Evolutionary conservation across 2,888 invertebrate genomes (phyloP), one percentile per base, ranked within the genome.

Genomic region (Lasioglossum malachurum): DNA sequence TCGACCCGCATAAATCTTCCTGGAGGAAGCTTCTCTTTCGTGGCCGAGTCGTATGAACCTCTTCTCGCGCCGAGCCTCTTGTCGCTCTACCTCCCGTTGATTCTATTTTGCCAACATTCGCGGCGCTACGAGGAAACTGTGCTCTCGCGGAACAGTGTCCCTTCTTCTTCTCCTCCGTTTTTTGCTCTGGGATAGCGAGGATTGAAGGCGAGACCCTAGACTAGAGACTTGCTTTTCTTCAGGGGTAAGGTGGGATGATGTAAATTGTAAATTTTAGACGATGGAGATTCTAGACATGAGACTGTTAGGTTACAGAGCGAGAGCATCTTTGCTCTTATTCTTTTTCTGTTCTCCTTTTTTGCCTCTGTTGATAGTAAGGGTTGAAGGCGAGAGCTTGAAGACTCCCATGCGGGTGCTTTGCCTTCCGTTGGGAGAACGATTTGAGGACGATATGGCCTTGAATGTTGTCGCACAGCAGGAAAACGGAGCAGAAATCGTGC

Each of bases 1-100:
- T 35, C 31, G 88, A 88, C 93, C 92, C 90, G 89, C 93, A 92
- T 91, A 85, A 87, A 90, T 90, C 77, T 78, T 41, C 31, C 73
- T 35, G 71, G 16, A 69, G 31, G 38, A 23, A 69, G 44, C 57
- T 35, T 23, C 73, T 23, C 12, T 35, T 60, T 53, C 53, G 35
- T 27, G 27, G 38, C 41, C 23, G 38, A 35, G 19, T 76, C 60
- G 72, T 67, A 69, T 69, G 78, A 74, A 4, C 49, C 44, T 57
- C 41, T 53, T 19, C 49, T 69, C 31, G 35, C 60, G 23, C 31
- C n/a, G 31, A 72, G 60, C 1, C 27, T 53, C 53, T 53, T 53
- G 49, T 67, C n/a, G 67, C 41, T 41, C 14, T 72, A 67, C 87
- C 84, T 82, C 83, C 84, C 83, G 53, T 81, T 35, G 82, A 74